phyloP scores from a whole-genome alignment of 1,140 invertebrate genomes.

The Heliconius melpomene region DNA sequence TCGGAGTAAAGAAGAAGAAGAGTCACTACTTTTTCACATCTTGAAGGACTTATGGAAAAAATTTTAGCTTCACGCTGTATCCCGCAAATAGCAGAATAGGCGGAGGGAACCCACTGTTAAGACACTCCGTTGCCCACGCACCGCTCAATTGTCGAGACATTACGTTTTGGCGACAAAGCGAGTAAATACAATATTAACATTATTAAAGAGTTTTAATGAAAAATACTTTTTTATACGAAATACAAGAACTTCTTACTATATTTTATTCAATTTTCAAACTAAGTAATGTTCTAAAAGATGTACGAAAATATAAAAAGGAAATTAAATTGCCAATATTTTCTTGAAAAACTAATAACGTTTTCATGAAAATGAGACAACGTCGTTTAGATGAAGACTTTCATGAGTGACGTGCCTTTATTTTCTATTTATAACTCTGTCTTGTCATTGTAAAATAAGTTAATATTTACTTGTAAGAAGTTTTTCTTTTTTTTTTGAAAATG shows the following conservation, averaged over 20 bases:
- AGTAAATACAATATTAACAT: no score
- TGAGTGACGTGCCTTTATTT: not conserved
- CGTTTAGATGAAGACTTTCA: not conserved
- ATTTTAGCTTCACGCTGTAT: not conserved
- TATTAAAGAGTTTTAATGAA: no score
- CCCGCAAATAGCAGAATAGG: not conserved
- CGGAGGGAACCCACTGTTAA: not conserved
- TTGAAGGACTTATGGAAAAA: not conserved
- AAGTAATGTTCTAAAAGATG: no score
- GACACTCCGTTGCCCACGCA: not conserved
- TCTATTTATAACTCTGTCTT: not conserved
- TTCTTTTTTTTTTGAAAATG: not conserved
- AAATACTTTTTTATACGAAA: no score
- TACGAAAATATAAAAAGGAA: no score
- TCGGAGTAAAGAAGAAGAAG: no score
- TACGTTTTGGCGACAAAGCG: not conserved
- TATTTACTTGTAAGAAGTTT: not conserved
- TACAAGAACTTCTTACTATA: no score
- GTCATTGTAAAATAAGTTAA: not conserved
- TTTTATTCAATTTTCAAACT: no score
- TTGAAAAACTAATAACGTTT: no score
- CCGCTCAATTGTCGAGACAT: not conserved
- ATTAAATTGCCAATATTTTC: no score
- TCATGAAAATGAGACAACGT: no score
- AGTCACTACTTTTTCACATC: not conserved